Base-by-base conservation (phyloP, 2,888 invertebrate species). In the Hyppa rectilinea region DNA sequence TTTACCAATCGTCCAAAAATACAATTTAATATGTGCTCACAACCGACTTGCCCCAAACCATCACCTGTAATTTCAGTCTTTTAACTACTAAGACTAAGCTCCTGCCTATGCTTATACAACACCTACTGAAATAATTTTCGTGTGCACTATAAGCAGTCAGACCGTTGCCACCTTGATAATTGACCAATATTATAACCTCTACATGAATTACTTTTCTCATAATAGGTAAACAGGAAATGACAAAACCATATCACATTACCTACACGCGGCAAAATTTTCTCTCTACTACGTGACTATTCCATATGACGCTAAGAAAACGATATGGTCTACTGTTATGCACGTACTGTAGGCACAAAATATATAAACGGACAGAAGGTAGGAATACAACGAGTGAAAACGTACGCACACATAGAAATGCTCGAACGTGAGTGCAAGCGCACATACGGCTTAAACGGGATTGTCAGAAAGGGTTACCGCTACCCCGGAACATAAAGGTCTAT, bases 221-320 rank as follows among this genome's bases (percentile, higher is more conserved):
- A 47, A n/a, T 14, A 23, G 4, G 23, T 47, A 0, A 14, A 56
- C 20, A 23, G 29, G 38, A 69, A 69, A 55, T 69, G 36, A 23
- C 34, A 38, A 14, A 14, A 14, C 36, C 7, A 31, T 69, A 45
- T 69, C 38, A 53, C 38, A 34, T 71, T 74, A 64, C 47, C 47
- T 47, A 2, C 64, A 63, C 26, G 36, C 12, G 29, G 31, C 20
- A 29, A 53, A 34, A 38, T 45, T 26, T 50, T 52, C 17, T n/a
- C 26, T 20, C 10, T 1, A 34, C 31, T 23, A 74, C 52, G 74
- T 74, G 65, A 64, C 74, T 34, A 34, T 34, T 53, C 38, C 38
- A 53, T n/a, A n/a, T 23, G 38, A 53, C n/a, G 7, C 65, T 20
- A n/a, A 38, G 45, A 29, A 53, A 64, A 74, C 26, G 2, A 52